These are phyloP conservation scores for Seladonia tumulorum DNA, from an alignment of 2,888 invertebrate species.

Conservation along the genomic window DNA sequence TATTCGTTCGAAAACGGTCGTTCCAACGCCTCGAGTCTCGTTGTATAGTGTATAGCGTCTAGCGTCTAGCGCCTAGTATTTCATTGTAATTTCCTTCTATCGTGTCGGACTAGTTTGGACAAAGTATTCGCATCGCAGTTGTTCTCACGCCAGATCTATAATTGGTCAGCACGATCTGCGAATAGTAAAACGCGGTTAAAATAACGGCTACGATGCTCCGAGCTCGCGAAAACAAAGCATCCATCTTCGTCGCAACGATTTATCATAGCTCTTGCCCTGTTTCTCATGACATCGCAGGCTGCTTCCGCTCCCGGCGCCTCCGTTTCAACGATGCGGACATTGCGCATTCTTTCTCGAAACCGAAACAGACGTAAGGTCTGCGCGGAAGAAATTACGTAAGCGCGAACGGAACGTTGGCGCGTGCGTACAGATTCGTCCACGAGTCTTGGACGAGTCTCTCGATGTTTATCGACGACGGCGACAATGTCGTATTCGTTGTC, in stretches of 20 bases:
- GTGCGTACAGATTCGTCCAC: neutral
- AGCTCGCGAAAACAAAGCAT: constrained; percentile 23
- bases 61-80: neutral
- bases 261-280: neutral
- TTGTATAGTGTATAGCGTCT: neutral
- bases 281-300: neutral
- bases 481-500: neutral
- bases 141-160: constrained; percentile 56
- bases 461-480: too few species aligned
- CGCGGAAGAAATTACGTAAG: neutral
- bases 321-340: neutral
- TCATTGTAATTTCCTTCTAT: neutral
- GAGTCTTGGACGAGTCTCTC: neutral
- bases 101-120: neutral
- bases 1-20: neutral
- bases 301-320: neutral
- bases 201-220: constrained; percentile 48
- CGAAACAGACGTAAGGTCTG: neutral
- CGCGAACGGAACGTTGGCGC: neutral
- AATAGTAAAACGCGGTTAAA: constrained; percentile 70
- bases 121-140: constrained; percentile 37
- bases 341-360: neutral
- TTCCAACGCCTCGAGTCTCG: neutral
- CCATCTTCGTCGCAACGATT: neutral
- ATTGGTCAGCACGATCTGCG: constrained; percentile 62